A percentile compares a stretch with the other conserved stretches of the same genome.
Evolutionary conservation across 1,140 invertebrate genomes (phyloP).

Genomic region (Hypothenemus hampei): DNA sequence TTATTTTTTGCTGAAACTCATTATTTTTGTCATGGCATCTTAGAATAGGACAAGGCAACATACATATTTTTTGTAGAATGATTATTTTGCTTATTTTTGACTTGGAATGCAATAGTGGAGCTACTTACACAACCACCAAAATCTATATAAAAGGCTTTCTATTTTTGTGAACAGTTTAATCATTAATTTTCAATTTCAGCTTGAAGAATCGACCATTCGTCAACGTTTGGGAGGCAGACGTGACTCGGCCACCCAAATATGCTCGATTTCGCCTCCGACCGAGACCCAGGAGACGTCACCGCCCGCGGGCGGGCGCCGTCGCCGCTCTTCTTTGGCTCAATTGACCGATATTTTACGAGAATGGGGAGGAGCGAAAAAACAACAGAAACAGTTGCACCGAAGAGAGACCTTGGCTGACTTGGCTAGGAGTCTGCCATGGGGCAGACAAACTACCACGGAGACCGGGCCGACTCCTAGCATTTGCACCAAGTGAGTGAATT

Average conservation of each 20-base stretch:
- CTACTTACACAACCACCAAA: constrained; percentile 7
- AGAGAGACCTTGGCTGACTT: constrained; percentile 82
- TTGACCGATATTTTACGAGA: constrained; percentile 80
- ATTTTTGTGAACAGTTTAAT: background rate
- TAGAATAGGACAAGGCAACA: constrained; percentile 16
- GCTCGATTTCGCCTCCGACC: constrained; percentile 72
- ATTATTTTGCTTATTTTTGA: constrained; percentile 14
- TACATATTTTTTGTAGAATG: constrained; percentile 15
- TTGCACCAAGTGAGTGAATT: constrained; percentile 38
- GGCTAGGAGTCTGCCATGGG: constrained; percentile 69
- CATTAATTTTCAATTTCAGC: constrained; percentile 39
- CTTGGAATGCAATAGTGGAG: constrained; percentile 23
- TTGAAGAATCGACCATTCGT: constrained; percentile 76
- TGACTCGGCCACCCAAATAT: constrained; percentile 84
- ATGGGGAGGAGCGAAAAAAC: constrained; percentile 67
- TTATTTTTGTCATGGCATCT: constrained; percentile 13
- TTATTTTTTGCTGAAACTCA: constrained; percentile 4
- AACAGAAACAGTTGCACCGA: constrained; percentile 64
- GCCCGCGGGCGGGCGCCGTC: constrained; percentile 54
- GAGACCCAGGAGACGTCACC: constrained; percentile 60
- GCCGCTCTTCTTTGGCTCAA: constrained; percentile 78
- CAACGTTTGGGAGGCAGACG: constrained; percentile 74
- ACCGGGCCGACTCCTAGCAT: constrained; percentile 49
- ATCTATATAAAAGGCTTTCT: constrained; percentile 1
- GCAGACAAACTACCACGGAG: constrained; percentile 55